Evolutionary conservation across 2,888 invertebrate species (phyloP), one percentile per base, ranked within the genome.

Genomic region (Hanleya hanleyi): DNA sequence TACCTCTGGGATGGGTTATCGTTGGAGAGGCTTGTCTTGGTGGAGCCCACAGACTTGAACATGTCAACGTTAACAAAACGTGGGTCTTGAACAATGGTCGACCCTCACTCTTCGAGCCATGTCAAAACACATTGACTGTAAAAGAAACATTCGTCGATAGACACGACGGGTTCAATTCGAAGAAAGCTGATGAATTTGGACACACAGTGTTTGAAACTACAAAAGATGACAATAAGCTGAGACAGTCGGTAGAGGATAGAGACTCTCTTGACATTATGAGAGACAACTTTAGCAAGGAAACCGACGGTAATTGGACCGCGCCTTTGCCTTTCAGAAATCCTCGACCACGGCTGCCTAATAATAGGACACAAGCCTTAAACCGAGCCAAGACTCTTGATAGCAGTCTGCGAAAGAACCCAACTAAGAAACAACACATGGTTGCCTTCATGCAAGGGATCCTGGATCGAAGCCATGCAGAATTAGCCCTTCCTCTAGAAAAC

Each of bases 391-490:
- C 12, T 7, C 41, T 70, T 26, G 67, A 66, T 32, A 9, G 9
- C 4, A 38, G 15, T 15, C 22, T 70, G 18, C 4, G 29, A 37
- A 69, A 70, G 37, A 66, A 26, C 50, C 35, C 15, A 38, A 47
- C 15, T 51, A 50, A 12, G 7, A n/a, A n/a, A n/a, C n/a, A n/a
- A n/a, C n/a, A n/a, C n/a, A n/a, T n/a, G n/a, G n/a, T n/a, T n/a
- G n/a, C n/a, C n/a, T n/a, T n/a, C n/a, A n/a, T n/a, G n/a, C n/a
- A n/a, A n/a, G n/a, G n/a, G n/a, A n/a, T n/a, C 49, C 4, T 71
- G 9, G 49, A 47, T 18, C 47, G 18, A 2, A 36, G 51, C 18
- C 47, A 37, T 37, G 71, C 71, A n/a, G 71, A 71, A 71, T 32
- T 69, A 18, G 71, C 67, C 33, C 71, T 68, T 12, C 41, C 12